Conservation (phyloP, 2,888 invertebrate species). For the Tachina fera region DNA sequence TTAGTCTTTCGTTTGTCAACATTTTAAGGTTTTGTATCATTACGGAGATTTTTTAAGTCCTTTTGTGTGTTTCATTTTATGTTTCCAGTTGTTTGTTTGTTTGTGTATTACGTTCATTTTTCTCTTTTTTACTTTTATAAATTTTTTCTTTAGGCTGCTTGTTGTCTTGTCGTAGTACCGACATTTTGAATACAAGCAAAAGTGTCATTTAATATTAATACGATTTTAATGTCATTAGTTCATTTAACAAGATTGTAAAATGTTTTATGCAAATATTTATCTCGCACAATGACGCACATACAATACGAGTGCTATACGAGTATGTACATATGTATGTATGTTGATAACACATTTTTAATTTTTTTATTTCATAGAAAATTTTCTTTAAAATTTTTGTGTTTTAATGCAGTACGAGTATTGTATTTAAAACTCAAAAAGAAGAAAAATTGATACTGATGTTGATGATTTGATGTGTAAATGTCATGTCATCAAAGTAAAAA, state of each 20-base stretch:
- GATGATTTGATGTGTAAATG: conserved; percentile 7
- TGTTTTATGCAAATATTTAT: neutral
- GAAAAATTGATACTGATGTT: conserved; percentile 28
- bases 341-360: neutral
- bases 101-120: too few relatives aligned
- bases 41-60: too few relatives aligned
- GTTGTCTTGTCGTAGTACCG: neutral
- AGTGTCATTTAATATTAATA: conserved; percentile 60
- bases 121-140: neutral
- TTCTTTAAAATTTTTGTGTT: neutral
- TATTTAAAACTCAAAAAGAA: neutral
- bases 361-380: too few relatives aligned
- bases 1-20: too few relatives aligned
- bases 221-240: conserved; percentile 55
- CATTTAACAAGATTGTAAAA: conserved; percentile 42
- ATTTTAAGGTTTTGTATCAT: too few relatives aligned
- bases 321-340: neutral
- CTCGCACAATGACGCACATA: neutral
- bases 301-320: too few relatives aligned
- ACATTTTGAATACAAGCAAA: conserved; percentile 44
- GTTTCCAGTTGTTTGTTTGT: too few relatives aligned
- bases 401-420: neutral
- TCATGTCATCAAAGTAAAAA: conserved; percentile 26
- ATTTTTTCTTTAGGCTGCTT: conserved; percentile 25
- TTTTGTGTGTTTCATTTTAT: too few relatives aligned